These are phyloP conservation scores for Platyrinchus mystaceus DNA, from an alignment of 2,797 vertebrate species.

Conservation along the genomic window DNA sequence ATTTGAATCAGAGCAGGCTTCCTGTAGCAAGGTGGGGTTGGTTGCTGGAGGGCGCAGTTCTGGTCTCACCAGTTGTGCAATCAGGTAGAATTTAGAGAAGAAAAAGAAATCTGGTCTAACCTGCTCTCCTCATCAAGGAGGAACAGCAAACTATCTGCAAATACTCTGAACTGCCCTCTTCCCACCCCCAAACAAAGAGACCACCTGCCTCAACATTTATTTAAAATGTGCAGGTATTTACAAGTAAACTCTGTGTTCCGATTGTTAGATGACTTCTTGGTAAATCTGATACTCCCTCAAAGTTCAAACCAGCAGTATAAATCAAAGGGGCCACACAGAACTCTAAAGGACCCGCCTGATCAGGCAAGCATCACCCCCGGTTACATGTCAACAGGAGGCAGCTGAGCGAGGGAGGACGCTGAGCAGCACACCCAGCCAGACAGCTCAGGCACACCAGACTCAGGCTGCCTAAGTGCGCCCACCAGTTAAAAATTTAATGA, in stretches of 20 bases:
- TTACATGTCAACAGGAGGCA: neutral
- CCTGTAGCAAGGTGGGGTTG: neutral
- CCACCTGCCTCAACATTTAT: constrained; percentile 40
- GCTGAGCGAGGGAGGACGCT: neutral
- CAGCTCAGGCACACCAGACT: neutral
- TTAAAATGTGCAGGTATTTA: constrained; percentile 57
- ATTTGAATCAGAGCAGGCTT: neutral
- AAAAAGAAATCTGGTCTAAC: constrained; percentile 53
- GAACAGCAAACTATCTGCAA: constrained; percentile 23
- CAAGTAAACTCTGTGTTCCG: constrained; percentile 1
- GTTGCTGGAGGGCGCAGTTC: constrained; percentile 36
- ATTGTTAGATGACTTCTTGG: neutral
- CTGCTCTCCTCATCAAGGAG: constrained; percentile 7
- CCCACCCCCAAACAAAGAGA: constrained; percentile 25
- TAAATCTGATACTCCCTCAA: constrained; percentile 21
- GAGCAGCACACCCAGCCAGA: neutral
- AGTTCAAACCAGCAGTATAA: constrained; percentile 22
- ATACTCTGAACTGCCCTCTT: constrained; percentile 8
- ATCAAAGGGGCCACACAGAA: constrained; percentile 37
- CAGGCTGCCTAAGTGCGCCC: neutral
- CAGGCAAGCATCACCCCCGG: neutral
- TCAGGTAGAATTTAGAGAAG: constrained; percentile 24
- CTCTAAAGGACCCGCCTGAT: neutral
- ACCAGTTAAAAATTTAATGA: neutral
- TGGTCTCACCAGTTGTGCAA: constrained; percentile 30